A percentile compares a stretch with the other conserved stretches of the same genome.
Evolutionary conservation across 2,888 invertebrate species (phyloP).

Genomic region (Aplocera efformata): DNA sequence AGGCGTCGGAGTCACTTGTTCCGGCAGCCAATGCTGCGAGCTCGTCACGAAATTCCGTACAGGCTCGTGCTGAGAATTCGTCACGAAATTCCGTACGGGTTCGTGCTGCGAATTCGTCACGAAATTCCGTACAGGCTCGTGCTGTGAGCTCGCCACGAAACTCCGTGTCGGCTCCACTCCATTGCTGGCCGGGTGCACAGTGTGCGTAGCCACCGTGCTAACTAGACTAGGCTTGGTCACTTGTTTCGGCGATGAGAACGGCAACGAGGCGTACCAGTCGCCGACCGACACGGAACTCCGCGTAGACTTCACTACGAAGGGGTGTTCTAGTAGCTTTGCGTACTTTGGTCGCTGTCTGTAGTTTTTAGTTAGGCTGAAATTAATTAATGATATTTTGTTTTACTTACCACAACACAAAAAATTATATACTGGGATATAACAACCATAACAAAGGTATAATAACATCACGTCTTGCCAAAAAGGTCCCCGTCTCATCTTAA

Average conservation of each 20-base stretch:
- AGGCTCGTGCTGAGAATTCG: constrained; percentile 61
- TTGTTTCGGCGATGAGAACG: constrained; percentile 63
- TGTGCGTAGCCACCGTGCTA: constrained; percentile 22
- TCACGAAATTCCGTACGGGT: constrained; percentile 66
- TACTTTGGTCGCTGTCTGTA: constrained; percentile 96
- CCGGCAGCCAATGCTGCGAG: constrained; percentile 61
- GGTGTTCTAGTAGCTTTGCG: constrained; percentile 91
- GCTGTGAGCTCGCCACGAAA: constrained; percentile 60
- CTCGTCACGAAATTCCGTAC: constrained; percentile 65
- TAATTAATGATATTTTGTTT: too few relatives aligned
- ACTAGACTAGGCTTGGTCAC: constrained; percentile 60
- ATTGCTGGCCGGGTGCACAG: constrained; percentile 28
- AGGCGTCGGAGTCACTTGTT: constrained; percentile 68
- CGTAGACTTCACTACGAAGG: constrained; percentile 92
- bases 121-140: constrained; percentile 66
- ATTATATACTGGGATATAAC: too few relatives aligned
- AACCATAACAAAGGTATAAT: too few relatives aligned
- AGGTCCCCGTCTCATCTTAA: too few relatives aligned
- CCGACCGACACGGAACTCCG: constrained; percentile 86
- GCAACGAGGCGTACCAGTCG: constrained; percentile 87
- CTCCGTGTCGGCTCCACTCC: constrained; percentile 50
- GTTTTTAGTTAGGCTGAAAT: constrained; percentile 92
- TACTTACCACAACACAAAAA: too few relatives aligned
- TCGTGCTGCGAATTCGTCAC: constrained; percentile 63
- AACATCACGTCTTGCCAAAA: too few relatives aligned